phyloP scores from a whole-genome alignment of 2,888 invertebrate genomes.

The Cheiracanthium punctorium region DNA sequence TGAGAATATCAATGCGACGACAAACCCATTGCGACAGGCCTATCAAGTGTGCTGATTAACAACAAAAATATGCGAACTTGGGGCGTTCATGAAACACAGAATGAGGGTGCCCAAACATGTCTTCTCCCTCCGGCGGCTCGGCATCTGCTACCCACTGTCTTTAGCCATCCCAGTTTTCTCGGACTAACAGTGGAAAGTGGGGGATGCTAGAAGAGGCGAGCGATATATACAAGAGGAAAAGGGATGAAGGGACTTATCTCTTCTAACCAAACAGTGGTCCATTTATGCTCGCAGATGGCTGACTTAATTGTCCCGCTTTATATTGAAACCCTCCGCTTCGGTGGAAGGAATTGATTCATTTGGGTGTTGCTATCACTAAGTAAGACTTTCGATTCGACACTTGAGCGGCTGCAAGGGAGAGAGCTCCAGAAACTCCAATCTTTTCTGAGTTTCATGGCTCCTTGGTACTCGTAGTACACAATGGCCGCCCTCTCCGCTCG shows the following conservation, averaged over 20 bases:
- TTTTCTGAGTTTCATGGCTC: constrained; percentile 45
- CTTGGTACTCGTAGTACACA: constrained; percentile 56
- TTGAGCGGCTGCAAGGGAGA: constrained; percentile 7
- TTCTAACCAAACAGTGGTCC: constrained; percentile 69
- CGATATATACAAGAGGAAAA: constrained; percentile 41
- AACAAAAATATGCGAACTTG: no score
- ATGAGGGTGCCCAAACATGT: constrained; percentile 50
- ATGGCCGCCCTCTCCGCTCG: constrained; percentile 33
- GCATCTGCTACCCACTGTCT: not conserved
- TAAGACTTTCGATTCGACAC: constrained; percentile 58
- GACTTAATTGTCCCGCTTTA: constrained; percentile 69
- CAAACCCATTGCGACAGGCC: no score
- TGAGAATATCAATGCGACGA: no score
- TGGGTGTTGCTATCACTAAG: constrained; percentile 65
- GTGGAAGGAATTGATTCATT: constrained; percentile 67
- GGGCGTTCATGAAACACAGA: no score
- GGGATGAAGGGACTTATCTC: constrained; percentile 62
- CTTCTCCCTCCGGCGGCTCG: not conserved
- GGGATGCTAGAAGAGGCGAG: constrained; percentile 2
- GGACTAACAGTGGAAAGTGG: constrained; percentile 32
- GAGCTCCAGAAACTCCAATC: constrained; percentile 49
- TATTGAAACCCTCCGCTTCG: constrained; percentile 51
- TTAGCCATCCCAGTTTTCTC: constrained; percentile 53
- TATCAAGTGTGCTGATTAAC: no score
- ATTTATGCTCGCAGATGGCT: constrained; percentile 69